phyloP scores from a whole-genome alignment of 2,888 invertebrate species.

The Oithona nana region DNA sequence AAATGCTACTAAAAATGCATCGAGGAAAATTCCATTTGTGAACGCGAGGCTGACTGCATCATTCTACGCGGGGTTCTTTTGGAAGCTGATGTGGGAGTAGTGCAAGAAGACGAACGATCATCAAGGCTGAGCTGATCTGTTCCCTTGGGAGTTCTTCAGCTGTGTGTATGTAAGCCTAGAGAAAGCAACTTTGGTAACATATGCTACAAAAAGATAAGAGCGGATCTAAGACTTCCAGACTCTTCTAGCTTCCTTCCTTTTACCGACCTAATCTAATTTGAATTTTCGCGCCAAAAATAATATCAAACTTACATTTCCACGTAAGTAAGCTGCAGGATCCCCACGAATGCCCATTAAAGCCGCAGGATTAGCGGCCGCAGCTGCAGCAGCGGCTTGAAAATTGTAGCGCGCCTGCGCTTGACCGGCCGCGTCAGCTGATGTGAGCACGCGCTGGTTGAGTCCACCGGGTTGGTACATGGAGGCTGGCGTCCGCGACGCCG shows the following conservation, averaged over 20 bases:
- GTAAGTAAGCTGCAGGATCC: not conserved
- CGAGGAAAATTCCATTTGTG: too few species aligned
- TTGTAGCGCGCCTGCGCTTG: too few species aligned
- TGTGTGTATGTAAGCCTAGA: too few species aligned
- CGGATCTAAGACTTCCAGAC: not conserved
- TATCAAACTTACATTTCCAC: not conserved
- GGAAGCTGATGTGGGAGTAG: too few species aligned
- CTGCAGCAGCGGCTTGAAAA: not conserved
- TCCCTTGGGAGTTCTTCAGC: too few species aligned
- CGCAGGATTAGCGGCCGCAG: not conserved
- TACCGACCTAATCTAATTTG: not conserved
- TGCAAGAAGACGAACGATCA: too few species aligned
- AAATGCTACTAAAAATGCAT: too few species aligned
- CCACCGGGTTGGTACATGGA: not conserved
- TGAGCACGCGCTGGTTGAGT: not conserved
- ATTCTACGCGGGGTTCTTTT: too few species aligned
- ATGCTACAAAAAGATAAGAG: not conserved
- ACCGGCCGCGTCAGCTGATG: not conserved
- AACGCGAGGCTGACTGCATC: too few species aligned
- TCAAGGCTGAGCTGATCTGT: too few species aligned
- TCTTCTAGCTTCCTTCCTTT: not conserved
- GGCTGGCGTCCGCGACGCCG: not conserved
- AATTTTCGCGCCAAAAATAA: too few species aligned
- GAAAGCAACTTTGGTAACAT: too few species aligned
- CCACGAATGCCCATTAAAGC: not conserved